A percentile compares a stretch with the other conserved stretches of the same genome.
phyloP scores from a whole-genome alignment of 2,888 invertebrate genomes.

The Nemurella pictetii region DNA sequence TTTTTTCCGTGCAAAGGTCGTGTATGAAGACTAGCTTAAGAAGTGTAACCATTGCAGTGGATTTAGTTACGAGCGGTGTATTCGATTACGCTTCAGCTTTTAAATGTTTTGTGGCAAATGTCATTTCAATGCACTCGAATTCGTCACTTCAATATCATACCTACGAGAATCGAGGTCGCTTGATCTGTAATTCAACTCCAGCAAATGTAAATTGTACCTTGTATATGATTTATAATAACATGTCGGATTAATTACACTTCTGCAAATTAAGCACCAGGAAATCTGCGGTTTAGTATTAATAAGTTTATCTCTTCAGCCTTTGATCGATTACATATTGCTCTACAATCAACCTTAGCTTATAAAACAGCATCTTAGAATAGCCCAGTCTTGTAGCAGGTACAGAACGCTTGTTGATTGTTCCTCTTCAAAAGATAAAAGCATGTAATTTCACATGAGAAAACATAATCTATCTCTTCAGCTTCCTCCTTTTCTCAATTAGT shows the following conservation, averaged over 20 bases:
- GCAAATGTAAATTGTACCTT: not conserved
- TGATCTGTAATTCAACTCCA: no score
- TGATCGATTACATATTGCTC: not conserved
- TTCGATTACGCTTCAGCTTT: not conserved
- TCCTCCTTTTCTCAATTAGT: constrained; percentile 1
- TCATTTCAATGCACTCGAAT: not conserved
- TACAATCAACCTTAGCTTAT: not conserved
- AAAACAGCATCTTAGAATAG: not conserved
- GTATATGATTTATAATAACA: not conserved
- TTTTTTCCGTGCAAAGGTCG: not conserved
- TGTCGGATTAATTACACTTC: not conserved
- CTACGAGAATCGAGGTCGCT: not conserved
- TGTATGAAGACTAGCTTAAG: not conserved
- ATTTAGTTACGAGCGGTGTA: not conserved
- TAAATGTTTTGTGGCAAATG: not conserved
- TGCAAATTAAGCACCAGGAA: not conserved
- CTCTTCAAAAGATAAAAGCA: not conserved
- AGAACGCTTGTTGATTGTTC: not conserved
- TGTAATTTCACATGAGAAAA: not conserved
- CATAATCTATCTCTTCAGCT: not conserved
- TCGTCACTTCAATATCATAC: not conserved
- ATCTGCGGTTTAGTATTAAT: not conserved
- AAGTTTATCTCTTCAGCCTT: not conserved
- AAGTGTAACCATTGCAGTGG: not conserved
- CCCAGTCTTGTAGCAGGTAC: not conserved